Conservation (phyloP, 1,140 invertebrate species). For the Drosophila santomea region DNA sequence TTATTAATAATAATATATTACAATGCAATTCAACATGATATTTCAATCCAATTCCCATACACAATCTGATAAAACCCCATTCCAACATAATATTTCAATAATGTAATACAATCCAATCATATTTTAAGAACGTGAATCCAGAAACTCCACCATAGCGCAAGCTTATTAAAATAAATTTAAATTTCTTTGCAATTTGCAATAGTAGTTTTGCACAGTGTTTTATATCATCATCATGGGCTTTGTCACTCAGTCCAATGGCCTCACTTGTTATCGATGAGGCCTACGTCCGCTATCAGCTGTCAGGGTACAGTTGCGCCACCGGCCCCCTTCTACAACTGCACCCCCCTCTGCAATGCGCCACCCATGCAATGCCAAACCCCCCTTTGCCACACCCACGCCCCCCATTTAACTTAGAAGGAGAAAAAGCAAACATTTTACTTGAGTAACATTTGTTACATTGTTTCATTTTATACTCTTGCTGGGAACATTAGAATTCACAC, state of each 20-base stretch:
- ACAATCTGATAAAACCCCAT: too few species aligned
- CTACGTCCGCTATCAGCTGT: slow-evolving; percentile 46
- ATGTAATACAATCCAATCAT: too few species aligned
- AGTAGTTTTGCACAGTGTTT: background rate
- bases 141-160: too few species aligned
- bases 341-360: background rate
- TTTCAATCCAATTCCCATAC: too few species aligned
- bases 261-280: slow-evolving; percentile 75
- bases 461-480: slow-evolving; percentile 15
- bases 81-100: too few species aligned
- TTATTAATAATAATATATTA: too few species aligned
- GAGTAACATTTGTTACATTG: slow-evolving; percentile 66
- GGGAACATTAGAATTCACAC: background rate
- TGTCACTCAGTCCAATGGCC: slow-evolving; percentile 62
- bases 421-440: slow-evolving; percentile 79
- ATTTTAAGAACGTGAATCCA: too few species aligned
- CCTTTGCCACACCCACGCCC: background rate
- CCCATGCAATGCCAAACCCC: background rate
- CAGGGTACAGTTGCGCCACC: slow-evolving; percentile 60
- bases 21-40: too few species aligned
- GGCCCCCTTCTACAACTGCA: background rate
- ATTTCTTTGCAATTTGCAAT: too few species aligned
- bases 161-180: too few species aligned
- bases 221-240: slow-evolving; percentile 32
- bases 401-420: slow-evolving; percentile 62